A percentile compares a stretch with the other conserved stretches of the same genome.
Evolutionary conservation across 2,888 invertebrate species (phyloP).

Genomic region (Noctuana brunneofusca): DNA sequence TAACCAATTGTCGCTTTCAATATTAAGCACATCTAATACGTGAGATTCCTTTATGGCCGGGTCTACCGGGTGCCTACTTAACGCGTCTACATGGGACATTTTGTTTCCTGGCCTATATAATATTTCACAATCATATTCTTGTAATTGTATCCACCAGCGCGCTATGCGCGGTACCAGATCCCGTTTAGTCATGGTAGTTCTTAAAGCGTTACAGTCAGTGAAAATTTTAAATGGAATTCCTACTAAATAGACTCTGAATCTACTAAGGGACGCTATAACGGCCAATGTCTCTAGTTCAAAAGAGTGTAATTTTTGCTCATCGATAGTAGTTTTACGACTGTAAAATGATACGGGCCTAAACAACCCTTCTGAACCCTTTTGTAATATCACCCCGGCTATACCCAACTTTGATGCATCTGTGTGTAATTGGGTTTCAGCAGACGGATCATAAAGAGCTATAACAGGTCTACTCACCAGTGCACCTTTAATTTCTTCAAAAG

Average conservation of each 20-base stretch:
- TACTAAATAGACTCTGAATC: conserved; percentile 39
- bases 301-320: conserved; percentile 31
- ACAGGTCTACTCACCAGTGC: neutral
- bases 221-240: conserved; percentile 38
- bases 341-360: conserved; percentile 32
- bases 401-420: conserved; percentile 6
- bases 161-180: conserved; percentile 39
- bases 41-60: neutral
- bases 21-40: neutral
- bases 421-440: neutral
- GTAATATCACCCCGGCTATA: neutral
- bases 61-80: conserved; percentile 1
- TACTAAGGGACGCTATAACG: conserved; percentile 37
- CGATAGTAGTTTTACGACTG: conserved; percentile 34
- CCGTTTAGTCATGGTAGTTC: conserved; percentile 28
- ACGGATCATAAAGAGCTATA: neutral
- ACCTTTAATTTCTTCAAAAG: neutral
- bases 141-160: conserved; percentile 40
- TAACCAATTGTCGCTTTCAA: conserved; percentile 7
- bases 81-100: conserved; percentile 40
- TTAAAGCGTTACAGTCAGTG: conserved; percentile 40
- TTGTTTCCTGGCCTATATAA: conserved; percentile 37
- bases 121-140: conserved; percentile 39
- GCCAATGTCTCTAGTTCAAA: conserved; percentile 40
- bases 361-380: neutral